A percentile compares a stretch with the other conserved stretches of the same genome.
phyloP scores from a whole-genome alignment of 2,888 invertebrate species.

The Agrilus mali region DNA sequence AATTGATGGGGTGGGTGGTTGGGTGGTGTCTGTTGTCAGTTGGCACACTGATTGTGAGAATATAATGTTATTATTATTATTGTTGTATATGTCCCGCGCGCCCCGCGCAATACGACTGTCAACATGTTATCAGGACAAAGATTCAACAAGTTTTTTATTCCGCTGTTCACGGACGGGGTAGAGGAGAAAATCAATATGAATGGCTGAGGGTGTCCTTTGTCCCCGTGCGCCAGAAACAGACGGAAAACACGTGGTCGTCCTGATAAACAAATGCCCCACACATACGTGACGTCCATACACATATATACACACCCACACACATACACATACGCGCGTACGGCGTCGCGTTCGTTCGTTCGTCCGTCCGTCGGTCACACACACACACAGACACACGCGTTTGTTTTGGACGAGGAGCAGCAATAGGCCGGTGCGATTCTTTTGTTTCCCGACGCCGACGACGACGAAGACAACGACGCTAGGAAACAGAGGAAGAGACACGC shows the following conservation, averaged over 20 bases:
- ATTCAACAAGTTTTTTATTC: constrained; percentile 43
- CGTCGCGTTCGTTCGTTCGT: too few species aligned
- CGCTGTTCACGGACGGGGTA: constrained; percentile 8
- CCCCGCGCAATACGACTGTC: constrained; percentile 5
- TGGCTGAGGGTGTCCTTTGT: constrained; percentile 35
- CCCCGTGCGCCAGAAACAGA: constrained; percentile 31
- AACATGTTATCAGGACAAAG: constrained; percentile 20
- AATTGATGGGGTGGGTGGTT: too few species aligned
- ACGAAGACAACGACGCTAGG: too few species aligned
- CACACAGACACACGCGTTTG: background rate
- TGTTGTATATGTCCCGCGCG: background rate
- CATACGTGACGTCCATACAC: constrained; percentile 9
- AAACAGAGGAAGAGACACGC: too few species aligned
- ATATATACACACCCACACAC: background rate
- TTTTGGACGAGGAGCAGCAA: background rate
- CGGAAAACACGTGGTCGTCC: constrained; percentile 26
- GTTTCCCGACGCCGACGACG: too few species aligned
- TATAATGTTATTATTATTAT: too few species aligned
- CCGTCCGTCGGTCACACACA: too few species aligned
- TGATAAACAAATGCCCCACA: constrained; percentile 11
- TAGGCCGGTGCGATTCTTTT: background rate
- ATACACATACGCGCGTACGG: background rate
- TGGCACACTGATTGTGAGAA: too few species aligned
- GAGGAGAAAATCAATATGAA: constrained; percentile 34
- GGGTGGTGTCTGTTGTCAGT: too few species aligned